phyloP scores from a whole-genome alignment of 2,113 vertebrate genomes.

The Nothocercus nigrocapillus region DNA sequence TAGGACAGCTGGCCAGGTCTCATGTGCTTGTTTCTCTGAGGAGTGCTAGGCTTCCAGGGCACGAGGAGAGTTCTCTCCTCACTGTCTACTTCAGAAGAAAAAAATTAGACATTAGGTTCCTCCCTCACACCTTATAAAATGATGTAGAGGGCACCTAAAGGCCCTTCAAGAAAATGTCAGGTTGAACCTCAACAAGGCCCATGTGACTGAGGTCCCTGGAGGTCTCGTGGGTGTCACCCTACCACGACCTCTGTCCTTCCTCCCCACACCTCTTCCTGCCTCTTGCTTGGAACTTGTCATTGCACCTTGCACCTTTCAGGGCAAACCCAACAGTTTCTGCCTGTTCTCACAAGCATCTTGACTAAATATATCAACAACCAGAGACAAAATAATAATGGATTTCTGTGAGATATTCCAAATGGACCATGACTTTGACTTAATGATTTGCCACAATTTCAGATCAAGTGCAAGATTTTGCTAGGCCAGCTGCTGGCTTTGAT shows the following conservation, averaged over 20 bases:
- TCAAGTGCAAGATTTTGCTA: neutral
- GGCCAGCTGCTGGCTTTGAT: constrained; percentile 12
- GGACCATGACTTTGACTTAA: constrained; percentile 8
- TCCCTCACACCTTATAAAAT: neutral
- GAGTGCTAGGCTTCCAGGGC: neutral
- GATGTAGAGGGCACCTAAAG: neutral
- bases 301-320: neutral
- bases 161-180: neutral
- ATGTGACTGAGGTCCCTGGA: neutral
- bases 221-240: neutral
- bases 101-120: neutral
- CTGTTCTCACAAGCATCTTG: constrained; percentile 23
- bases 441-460: neutral
- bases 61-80: neutral
- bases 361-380: constrained; percentile 17
- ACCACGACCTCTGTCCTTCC: neutral
- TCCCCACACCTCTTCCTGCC: neutral
- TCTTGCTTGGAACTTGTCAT: neutral
- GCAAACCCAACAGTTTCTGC: neutral
- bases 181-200: accelerated
- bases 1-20: neutral
- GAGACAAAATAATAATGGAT: constrained; percentile 4
- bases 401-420: constrained; percentile 26
- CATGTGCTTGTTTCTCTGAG: neutral
- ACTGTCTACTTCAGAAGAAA: neutral